Percentiles rank a stretch among this genome's conserved stretches.
Conservation (phyloP, 2,113 vertebrate species). For the Cyphomyrus discorhynchus region DNA sequence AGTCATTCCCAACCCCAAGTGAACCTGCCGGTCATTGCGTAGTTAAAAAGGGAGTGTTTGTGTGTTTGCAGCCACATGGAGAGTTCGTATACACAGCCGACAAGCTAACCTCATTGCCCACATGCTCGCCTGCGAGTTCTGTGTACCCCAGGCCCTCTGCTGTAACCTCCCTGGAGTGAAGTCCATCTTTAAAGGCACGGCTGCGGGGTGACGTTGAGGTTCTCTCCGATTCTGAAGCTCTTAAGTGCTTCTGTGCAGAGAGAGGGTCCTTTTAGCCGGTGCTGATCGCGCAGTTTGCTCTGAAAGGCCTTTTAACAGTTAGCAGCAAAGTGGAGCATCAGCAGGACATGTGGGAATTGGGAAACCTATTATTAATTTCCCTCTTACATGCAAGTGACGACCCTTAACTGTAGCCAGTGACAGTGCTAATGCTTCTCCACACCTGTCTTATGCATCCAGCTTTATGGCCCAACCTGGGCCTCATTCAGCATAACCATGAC, state of each 20-base stretch:
- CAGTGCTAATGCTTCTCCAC: conserved; percentile 5
- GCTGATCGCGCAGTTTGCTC: conserved; percentile 59
- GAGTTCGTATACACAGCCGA: neutral
- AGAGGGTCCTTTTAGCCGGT: conserved; percentile 53
- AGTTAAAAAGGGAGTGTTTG: neutral
- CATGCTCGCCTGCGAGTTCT: conserved; percentile 1
- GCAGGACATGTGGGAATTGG: conserved; percentile 48
- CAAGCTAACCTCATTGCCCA: neutral
- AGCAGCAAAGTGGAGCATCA: conserved; percentile 32
- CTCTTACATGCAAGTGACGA: conserved; percentile 31
- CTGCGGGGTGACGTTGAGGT: conserved; percentile 33
- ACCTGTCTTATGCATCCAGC: neutral
- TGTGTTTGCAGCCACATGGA: neutral
- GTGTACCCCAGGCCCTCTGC: conserved; percentile 32
- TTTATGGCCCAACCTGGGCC: neutral
- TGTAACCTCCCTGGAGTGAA: conserved; percentile 38
- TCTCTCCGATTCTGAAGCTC: conserved; percentile 23
- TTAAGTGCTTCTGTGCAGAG: conserved; percentile 60
- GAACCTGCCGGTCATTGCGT: neutral
- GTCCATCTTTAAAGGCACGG: conserved; percentile 33
- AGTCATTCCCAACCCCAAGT: neutral
- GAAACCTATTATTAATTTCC: conserved; percentile 35
- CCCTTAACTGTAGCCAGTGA: conserved; percentile 27
- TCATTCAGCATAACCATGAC: too few relatives aligned
- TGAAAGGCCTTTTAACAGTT: conserved; percentile 53